Evolutionary conservation across 2,113 vertebrate species (phyloP).

Genomic region (Zosterops hypoxanthus): DNA sequence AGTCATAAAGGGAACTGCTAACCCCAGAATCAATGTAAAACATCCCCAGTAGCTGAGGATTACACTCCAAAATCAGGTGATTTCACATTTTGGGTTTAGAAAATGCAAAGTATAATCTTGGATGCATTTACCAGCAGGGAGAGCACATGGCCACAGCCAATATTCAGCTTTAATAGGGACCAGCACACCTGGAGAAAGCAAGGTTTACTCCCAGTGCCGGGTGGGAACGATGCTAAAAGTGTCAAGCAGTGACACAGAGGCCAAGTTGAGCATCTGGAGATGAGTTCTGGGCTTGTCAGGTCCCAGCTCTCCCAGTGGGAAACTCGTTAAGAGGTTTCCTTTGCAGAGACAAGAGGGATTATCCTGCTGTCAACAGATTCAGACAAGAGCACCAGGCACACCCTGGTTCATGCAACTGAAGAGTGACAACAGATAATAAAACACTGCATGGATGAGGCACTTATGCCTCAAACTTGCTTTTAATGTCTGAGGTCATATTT

Average conservation of each 20-base stretch:
- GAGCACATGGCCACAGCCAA: not conserved
- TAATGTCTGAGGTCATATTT: not conserved
- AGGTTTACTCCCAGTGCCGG: not conserved
- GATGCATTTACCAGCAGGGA: not conserved
- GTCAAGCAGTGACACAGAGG: not conserved
- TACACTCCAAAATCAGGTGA: not conserved
- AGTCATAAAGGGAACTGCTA: not conserved
- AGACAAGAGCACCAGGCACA: not conserved
- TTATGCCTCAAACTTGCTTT: not conserved
- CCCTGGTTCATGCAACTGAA: not conserved
- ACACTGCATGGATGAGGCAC: not conserved
- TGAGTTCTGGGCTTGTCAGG: not conserved
- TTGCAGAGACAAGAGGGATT: not conserved
- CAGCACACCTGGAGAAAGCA: not conserved
- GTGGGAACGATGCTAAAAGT: not conserved
- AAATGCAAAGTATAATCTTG: accelerated
- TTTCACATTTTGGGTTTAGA: not conserved
- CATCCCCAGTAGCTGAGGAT: accelerated
- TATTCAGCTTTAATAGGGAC: not conserved
- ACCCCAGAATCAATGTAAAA: accelerated
- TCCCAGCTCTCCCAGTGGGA: not conserved
- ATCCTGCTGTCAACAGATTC: not conserved
- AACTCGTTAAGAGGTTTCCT: not conserved
- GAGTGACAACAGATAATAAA: not conserved
- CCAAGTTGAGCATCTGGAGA: not conserved